Conservation (phyloP, 2,113 vertebrate species). For the Phrynosoma blainvillii region DNA sequence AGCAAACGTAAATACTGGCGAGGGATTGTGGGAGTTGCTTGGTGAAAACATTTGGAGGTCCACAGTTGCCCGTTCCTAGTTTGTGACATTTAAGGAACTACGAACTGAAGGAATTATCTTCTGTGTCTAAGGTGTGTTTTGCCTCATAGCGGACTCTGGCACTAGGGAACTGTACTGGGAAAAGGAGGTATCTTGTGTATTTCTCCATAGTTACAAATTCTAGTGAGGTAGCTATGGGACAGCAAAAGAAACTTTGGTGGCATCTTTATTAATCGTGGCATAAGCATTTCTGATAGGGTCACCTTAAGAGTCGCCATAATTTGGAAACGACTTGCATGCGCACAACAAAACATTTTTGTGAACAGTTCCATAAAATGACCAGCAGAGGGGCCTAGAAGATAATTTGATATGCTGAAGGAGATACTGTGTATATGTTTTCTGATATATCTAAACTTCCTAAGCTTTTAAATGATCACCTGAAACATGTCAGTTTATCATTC, state of each 20-base stretch:
- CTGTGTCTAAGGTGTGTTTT: background rate
- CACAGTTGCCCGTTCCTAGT: too few species aligned
- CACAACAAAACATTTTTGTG: background rate
- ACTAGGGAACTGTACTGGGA: background rate
- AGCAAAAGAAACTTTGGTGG: background rate
- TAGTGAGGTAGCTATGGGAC: background rate
- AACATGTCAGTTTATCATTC: background rate
- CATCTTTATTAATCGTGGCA: background rate
- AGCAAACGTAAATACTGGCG: too few species aligned
- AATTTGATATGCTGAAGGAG: background rate
- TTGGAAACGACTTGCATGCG: too few species aligned
- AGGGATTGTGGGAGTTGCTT: too few species aligned
- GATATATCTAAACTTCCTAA: background rate
- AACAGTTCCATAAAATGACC: conserved; percentile 5
- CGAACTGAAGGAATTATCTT: background rate
- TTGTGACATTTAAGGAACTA: background rate
- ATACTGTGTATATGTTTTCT: background rate
- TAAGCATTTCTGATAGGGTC: background rate
- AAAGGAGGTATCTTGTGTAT: background rate
- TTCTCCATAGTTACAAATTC: background rate
- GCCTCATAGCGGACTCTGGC: background rate
- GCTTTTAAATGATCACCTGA: background rate
- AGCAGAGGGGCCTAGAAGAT: conserved; percentile 18
- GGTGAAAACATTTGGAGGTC: too few species aligned
- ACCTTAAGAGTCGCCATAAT: too few species aligned